Conservation (phyloP, 2,888 invertebrate species). For the Dinocampus coccinellae region DNA sequence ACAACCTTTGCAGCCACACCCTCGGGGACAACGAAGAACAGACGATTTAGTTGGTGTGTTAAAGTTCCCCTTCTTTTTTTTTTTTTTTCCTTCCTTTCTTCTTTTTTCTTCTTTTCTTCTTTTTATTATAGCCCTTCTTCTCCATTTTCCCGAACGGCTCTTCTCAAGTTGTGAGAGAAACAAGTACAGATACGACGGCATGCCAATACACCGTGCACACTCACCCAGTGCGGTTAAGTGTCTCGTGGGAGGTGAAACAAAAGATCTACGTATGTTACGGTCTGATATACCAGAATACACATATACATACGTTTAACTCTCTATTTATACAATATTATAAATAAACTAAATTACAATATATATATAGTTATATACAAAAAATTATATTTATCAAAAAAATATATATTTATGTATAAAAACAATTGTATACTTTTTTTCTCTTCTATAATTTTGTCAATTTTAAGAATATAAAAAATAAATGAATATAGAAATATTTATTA, state of each 20-base stretch:
- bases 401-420: no score
- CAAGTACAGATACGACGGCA: conserved; percentile 9
- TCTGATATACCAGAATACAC: background rate
- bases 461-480: no score
- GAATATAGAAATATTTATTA: no score
- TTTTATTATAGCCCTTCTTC: background rate
- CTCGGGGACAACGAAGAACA: background rate
- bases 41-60: conserved; percentile 11
- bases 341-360: background rate
- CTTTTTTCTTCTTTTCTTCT: conserved; percentile 6
- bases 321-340: conserved; percentile 49
- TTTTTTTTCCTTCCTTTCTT: conserved; percentile 2
- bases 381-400: no score
- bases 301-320: conserved; percentile 33
- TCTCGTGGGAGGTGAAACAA: conserved; percentile 22
- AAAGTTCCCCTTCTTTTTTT: conserved; percentile 16
- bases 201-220: conserved; percentile 16
- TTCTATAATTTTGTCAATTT: no score
- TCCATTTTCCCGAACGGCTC: background rate
- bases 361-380: no score
- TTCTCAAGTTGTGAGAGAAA: conserved; percentile 18
- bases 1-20: conserved; percentile 30
- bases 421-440: no score
- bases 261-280: conserved; percentile 26
- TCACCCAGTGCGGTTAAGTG: conserved; percentile 11